phyloP scores from a whole-genome alignment of 2,888 invertebrate species.

The Zootermopsis nevadensis region DNA sequence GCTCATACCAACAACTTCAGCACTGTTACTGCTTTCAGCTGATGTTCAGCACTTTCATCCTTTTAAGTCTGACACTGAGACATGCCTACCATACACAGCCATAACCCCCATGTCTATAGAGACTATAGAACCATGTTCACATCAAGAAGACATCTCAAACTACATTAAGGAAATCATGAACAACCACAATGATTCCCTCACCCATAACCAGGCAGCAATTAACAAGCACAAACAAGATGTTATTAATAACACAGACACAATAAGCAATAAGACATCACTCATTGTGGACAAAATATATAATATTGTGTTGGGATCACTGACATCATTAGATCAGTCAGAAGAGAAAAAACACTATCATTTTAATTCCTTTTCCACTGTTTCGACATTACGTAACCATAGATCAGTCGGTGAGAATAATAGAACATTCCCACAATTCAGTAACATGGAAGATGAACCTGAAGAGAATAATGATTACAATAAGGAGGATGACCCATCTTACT shows the following conservation, averaged over 20 bases:
- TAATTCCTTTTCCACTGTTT: neutral
- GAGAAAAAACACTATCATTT: neutral
- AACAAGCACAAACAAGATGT: neutral
- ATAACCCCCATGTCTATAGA: constrained; percentile 8
- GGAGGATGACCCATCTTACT: neutral
- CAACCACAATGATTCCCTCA: neutral
- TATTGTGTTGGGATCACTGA: constrained; percentile 39
- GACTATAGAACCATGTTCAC: constrained; percentile 3
- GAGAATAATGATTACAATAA: neutral
- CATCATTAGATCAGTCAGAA: neutral
- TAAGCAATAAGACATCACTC: constrained; percentile 19
- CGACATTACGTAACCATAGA: neutral
- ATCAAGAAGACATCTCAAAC: constrained; percentile 7
- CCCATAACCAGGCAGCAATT: constrained; percentile 28
- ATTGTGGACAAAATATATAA: constrained; percentile 41
- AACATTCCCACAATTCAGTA: neutral
- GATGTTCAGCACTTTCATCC: constrained; percentile 8
- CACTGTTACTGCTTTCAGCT: constrained; percentile 51
- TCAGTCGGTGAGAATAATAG: neutral
- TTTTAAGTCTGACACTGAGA: constrained; percentile 26
- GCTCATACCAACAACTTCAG: constrained; percentile 34
- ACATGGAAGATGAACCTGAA: neutral
- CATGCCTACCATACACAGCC: neutral
- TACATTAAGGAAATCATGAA: constrained; percentile 33
- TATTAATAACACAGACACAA: neutral